Base-by-base conservation (phyloP, 2,113 vertebrate genomes). In the Rutilus rutilus region DNA sequence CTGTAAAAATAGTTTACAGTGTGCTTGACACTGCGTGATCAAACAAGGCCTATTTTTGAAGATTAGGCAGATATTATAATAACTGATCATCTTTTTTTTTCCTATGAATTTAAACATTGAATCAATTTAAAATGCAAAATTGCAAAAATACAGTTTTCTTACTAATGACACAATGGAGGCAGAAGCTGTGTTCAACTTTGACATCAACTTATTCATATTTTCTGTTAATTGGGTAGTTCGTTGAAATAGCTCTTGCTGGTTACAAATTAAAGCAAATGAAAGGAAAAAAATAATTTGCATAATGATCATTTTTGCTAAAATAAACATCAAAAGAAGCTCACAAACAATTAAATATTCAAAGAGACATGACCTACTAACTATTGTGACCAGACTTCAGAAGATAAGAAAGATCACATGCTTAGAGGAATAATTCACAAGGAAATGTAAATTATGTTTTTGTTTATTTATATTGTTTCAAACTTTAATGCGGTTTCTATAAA, bases 381-480 rank as follows among this genome's bases (percentile, higher is more conserved):
- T 23, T 36, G 54, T 36, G 52, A 59, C 19, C 5, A 39, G 52
- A 59, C 52, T 59, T 78, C 52, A 59, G 10, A 59, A 14, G 30
- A 78, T 59, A 33, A 36, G 33, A 59, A 59, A 11, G 36, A 11
- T n/a, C 19, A 39, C 52, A 23, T 36, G 30, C 27, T 23, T 23
- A 12, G 10, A 36, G 7, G 65, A 36, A 11, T 67, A 67, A 33
- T 67, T 67, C 15, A 33, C 15, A 67, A 30, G 19, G 21, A 33
- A 36, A 4, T 19, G 30, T 39, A 71, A 19, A 71, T 39, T 9
- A 4, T 71, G 7, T 39, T 21, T 23, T 39, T 5, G 67, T 69
- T 69, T 39, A 69, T 69, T 69, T 69, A 69, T 69, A 60, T n/a
- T 74, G 71, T 25, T 47, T 25, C 2, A 45, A 74, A 74, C n/a